Base-by-base conservation (phyloP, 2,797 vertebrate genomes). In the Ctenopoma kingsleyae region DNA sequence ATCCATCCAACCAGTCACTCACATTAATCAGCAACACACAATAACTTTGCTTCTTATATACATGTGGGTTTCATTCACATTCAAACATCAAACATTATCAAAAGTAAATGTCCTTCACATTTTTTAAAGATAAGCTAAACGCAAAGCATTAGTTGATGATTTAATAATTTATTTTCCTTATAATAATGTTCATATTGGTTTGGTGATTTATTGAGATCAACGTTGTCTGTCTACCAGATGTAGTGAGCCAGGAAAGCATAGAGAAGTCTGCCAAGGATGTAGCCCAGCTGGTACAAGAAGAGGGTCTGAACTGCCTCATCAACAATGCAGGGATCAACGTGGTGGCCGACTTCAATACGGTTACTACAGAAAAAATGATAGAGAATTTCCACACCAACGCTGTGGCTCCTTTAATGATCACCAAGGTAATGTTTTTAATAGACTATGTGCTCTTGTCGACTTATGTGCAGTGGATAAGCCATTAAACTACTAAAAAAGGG, bases 321-420 rank as follows among this genome's bases (percentile, higher is more conserved):
- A 96, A 96, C 91, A 96, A 96, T 0, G 95, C 94, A 0, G 95
- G 93, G 47, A 93, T 96, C 85, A 95, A 94, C 0, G 86, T 94
- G 59, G 10, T 70, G 0, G 94, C 94, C 0, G 79, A 94, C 66
- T 87, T 96, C 87, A 82, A 94, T 23, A 90, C 91, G 0, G 93
- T 95, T 2, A 94, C 93, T 0, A 88, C 93, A 8, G 93, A 95
- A 73, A 91, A 90, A 23, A 96, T 95, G 94, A 87, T 94, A 25
- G 90, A 93, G 78, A 94, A 93, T 53, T 94, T 95, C 55, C 91
- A 93, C 41, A 94, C 93, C 66, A 95, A 95, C 40, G 76, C 92
- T 0, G 93, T 95, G 2, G 92, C 93, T 60, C 94, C 95, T 20
- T 83, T 94, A 27, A 95, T 96, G 94, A 90, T 95, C 85, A 95